These are phyloP conservation scores for Equus przewalskii DNA, from an alignment of 2,113 vertebrate genomes.

Conservation along the genomic window DNA sequence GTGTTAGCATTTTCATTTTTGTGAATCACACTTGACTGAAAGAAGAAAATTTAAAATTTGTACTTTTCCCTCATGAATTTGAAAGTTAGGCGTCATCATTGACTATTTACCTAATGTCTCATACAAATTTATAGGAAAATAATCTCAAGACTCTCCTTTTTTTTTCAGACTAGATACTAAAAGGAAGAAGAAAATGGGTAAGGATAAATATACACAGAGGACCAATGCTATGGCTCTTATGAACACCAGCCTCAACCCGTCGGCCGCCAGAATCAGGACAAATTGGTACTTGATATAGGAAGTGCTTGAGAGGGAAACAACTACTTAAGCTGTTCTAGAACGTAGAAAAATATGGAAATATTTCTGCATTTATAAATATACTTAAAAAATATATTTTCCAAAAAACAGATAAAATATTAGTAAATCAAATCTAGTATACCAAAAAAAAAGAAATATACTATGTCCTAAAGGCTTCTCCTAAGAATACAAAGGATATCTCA, in stretches of 20 bases:
- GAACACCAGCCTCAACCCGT: background rate
- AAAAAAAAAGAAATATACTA: background rate
- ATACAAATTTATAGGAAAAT: background rate
- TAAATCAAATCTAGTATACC: background rate
- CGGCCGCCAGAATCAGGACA: background rate
- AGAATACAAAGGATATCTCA: background rate
- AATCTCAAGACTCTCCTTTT: background rate
- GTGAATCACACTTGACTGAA: background rate
- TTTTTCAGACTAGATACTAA: background rate
- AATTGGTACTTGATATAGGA: background rate
- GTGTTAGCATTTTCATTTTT: background rate
- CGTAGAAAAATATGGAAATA: background rate
- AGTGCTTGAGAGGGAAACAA: background rate
- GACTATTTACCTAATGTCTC: background rate
- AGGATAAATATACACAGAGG: background rate
- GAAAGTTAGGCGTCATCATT: background rate
- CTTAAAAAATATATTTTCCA: background rate
- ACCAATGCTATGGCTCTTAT: background rate
- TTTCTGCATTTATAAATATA: background rate
- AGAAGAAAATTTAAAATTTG: background rate
- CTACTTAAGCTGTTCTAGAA: background rate
- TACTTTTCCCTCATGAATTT: background rate
- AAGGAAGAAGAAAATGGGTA: background rate
- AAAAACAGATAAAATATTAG: constrained; percentile 36
- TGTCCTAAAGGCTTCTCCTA: background rate